Percentiles rank a stretch among this genome's conserved stretches.
Conservation (phyloP, 1,140 invertebrate species). For the Pseudomyrmex gracilis region DNA sequence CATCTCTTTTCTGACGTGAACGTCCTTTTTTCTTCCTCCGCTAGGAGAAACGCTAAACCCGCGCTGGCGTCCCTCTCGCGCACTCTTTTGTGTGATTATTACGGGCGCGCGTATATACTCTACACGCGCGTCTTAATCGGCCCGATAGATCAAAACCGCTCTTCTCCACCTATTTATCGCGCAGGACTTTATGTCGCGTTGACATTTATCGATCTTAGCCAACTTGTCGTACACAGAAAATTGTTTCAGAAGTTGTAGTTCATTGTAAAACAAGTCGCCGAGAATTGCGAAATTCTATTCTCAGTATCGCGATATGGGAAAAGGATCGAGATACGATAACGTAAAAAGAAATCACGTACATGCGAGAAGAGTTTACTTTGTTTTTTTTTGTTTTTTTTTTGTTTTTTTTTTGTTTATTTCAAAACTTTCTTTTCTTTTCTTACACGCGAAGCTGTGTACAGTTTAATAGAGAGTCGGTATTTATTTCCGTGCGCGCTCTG, state of each 20-base stretch:
- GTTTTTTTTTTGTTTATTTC: background rate
- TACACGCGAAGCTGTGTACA: constrained; percentile 59
- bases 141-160: constrained; percentile 71
- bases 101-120: constrained; percentile 44
- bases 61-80: constrained; percentile 26
- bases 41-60: background rate
- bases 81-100: constrained; percentile 68
- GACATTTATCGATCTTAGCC: background rate
- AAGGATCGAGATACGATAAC: background rate
- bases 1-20: background rate
- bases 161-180: constrained; percentile 47
- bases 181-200: background rate
- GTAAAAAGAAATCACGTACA: too few relatives aligned
- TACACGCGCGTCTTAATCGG: constrained; percentile 77
- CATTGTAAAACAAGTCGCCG: background rate
- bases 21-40: constrained; percentile 5
- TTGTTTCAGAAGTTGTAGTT: background rate
- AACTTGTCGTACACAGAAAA: background rate
- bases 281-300: background rate
- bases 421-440: constrained; percentile 7
- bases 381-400: too few relatives aligned
- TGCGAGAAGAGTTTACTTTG: background rate
- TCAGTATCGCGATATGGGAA: background rate
- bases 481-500: constrained; percentile 14
- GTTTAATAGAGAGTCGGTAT: constrained; percentile 66